Conservation (phyloP, 2,113 vertebrate species). For the Psephotus haematonotus region DNA sequence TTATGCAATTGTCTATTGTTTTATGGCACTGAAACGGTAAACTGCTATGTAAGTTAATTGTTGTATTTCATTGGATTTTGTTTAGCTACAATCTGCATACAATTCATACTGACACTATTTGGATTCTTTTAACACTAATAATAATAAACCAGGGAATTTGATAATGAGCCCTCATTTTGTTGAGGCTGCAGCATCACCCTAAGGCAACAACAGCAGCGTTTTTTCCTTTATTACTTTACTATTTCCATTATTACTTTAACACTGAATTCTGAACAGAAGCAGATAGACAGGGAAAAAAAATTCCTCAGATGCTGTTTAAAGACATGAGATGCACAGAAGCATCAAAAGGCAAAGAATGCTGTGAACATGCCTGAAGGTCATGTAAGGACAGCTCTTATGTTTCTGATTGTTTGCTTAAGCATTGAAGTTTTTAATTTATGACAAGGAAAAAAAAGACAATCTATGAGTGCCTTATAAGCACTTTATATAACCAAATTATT, state of each 20-base stretch:
- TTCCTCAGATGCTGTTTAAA: not conserved
- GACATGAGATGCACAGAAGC: not conserved
- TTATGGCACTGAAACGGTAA: not conserved
- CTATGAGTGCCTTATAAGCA: not conserved
- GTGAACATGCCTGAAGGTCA: not conserved
- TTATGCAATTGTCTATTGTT: not conserved
- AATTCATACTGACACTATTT: not conserved
- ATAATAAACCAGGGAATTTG: constrained; percentile 22
- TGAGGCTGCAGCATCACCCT: not conserved
- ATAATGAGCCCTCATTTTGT: constrained; percentile 13
- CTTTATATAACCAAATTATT: not conserved
- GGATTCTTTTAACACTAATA: not conserved
- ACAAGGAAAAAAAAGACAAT: not conserved
- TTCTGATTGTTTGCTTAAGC: not conserved
- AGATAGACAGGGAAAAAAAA: not conserved
- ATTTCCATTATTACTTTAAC: not conserved
- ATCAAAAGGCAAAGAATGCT: not conserved
- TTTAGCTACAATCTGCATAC: not conserved
- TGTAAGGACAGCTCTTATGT: not conserved
- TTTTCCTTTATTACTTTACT: no score
- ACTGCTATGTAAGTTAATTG: not conserved
- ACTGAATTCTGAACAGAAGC: not conserved
- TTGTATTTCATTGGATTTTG: not conserved
- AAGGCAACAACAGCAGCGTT: not conserved
- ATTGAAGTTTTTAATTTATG: not conserved